These are phyloP conservation scores for Bembecia ichneumoniformis DNA, from an alignment of 2,888 invertebrate genomes.

Conservation along the genomic window DNA sequence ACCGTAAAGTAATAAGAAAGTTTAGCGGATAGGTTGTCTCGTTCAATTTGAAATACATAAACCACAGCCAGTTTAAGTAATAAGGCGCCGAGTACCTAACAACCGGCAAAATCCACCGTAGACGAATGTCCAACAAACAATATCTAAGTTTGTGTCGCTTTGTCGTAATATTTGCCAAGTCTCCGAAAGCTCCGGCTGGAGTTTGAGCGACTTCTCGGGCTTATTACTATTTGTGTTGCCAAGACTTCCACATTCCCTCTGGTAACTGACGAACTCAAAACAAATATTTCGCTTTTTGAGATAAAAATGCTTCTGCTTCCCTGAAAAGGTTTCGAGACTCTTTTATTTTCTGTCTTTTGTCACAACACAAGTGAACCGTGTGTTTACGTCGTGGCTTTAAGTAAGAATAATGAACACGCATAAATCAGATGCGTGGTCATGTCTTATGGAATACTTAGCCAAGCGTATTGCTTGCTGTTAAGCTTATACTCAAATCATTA, in stretches of 20 bases:
- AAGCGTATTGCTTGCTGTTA: neutral
- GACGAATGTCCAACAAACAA: constrained; percentile 53
- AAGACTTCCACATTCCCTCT: constrained; percentile 19
- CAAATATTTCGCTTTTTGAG: neutral
- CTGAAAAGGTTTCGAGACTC: constrained; percentile 1
- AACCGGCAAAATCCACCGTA: constrained; percentile 22
- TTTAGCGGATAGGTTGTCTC: neutral
- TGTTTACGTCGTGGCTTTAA: constrained; percentile 51
- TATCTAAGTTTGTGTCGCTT: constrained; percentile 57
- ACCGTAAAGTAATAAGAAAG: constrained; percentile 1
- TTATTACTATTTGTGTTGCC: constrained; percentile 64
- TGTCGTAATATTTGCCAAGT: constrained; percentile 56
- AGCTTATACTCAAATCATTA: neutral
- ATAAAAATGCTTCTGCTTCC: neutral
- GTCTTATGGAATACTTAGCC: constrained; percentile 32
- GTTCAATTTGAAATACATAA: constrained; percentile 4
- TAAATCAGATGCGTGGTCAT: constrained; percentile 59
- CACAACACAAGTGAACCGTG: constrained; percentile 33
- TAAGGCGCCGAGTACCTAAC: constrained; percentile 5
- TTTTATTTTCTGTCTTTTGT: constrained; percentile 1
- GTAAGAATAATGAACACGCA: constrained; percentile 54
- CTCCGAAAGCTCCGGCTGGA: constrained; percentile 37
- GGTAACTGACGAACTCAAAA: neutral
- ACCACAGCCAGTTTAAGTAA: constrained; percentile 4
- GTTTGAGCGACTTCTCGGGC: constrained; percentile 49